Base-by-base conservation (phyloP, 2,797 vertebrate species). In the Phyllotis vaccarum region DNA sequence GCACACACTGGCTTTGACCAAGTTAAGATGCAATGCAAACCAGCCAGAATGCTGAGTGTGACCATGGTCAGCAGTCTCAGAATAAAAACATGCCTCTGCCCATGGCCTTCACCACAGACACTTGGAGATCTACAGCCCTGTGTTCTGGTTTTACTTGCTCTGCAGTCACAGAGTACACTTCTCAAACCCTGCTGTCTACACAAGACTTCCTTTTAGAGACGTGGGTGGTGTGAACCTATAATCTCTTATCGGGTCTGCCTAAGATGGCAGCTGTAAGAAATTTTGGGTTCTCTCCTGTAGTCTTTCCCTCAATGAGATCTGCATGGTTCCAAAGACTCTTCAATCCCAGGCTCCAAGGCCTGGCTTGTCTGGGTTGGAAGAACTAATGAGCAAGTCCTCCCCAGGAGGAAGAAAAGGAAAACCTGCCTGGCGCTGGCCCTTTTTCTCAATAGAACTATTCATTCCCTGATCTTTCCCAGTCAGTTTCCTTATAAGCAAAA, bases 171-270 rank as follows among this genome's bases (percentile, higher is more conserved):
- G 91, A 89, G 81, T 91, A 93, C 97, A 95, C 90, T 94, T 58
- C 85, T 95, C 78, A 62, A 56, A 46, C 66, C 56, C 83, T 76
- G 83, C 97, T 94, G 94, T 95, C 94, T 96, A 66, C 2, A 75
- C 97, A 89, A 93, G 89, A 88, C 96, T 97, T 91, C 78, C 88
- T 95, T 97, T 90, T 76, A 87, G 93, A 95, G 93, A 97, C 97
- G 54, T 16, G 68, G 89, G n/a, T 66, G 43, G 16, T 89, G 74
- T 17, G 16, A 78, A 1, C 40, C 9, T 24, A 58, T 19, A 24
- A 10, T 52, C 7, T 4, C 24, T 24, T 62, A 40, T 34, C 22
- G 3, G 46, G 12, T n/a, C 72, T 94, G 60, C 34, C 62, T 43
- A 8, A 86, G 64, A 83, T 62, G 34, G 52, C 19, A 11, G 89